phyloP scores from a whole-genome alignment of 2,888 invertebrate species.

The Hirudinaria manillensis region DNA sequence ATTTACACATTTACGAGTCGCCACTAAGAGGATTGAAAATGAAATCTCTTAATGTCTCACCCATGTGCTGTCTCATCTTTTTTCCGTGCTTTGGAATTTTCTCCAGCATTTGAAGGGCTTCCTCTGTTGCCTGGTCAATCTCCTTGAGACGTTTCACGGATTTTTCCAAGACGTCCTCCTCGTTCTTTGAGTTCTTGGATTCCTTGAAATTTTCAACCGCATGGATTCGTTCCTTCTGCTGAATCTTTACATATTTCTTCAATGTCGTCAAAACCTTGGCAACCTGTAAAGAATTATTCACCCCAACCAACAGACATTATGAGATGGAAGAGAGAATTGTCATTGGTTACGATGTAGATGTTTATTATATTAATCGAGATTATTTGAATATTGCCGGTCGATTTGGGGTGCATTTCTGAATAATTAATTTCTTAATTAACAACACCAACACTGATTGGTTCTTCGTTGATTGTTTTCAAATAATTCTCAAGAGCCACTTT shows the following conservation, averaged over 20 bases:
- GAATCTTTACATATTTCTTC: conserved; percentile 26
- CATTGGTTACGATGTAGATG: too few species aligned
- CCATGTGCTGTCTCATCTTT: conserved; percentile 30
- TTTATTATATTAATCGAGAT: neutral
- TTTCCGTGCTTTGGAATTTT: conserved; percentile 28
- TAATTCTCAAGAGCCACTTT: conserved; percentile 19
- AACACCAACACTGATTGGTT: conserved; percentile 18
- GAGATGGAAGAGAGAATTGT: too few species aligned
- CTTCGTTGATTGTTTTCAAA: conserved; percentile 18
- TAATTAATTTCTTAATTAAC: neutral
- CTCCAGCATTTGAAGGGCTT: conserved; percentile 26
- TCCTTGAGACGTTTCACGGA: conserved; percentile 20
- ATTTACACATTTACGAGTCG: too few species aligned
- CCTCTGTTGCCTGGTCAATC: conserved; percentile 13
- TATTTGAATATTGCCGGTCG: neutral
- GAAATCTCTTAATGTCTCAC: neutral
- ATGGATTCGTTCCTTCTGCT: conserved; percentile 21
- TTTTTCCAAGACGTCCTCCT: neutral
- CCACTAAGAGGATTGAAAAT: neutral
- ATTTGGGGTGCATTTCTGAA: neutral
- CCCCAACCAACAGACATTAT: too few species aligned
- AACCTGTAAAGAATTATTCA: conserved; percentile 8
- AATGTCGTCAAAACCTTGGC: conserved; percentile 23
- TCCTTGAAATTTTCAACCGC: conserved; percentile 1
- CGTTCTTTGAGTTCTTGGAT: neutral